These are phyloP conservation scores for Pollimyrus isidori DNA, from an alignment of 2,113 vertebrate species.

Conservation along the genomic window DNA sequence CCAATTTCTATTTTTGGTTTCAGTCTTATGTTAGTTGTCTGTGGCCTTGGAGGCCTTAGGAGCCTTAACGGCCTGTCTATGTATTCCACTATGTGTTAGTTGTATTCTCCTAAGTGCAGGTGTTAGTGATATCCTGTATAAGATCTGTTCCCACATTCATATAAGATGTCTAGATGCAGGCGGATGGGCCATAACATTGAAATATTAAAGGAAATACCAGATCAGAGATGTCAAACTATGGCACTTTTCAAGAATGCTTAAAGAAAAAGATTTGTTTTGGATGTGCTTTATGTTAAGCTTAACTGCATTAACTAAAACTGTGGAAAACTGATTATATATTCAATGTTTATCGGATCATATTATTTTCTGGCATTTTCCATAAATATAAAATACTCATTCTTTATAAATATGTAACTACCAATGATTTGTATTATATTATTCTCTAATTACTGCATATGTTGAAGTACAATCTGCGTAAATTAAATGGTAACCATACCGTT, in stretches of 20 bases:
- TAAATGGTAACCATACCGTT: slow-evolving; percentile 29
- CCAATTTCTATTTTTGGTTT: too few relatives aligned
- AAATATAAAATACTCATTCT: neutral
- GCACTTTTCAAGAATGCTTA: neutral
- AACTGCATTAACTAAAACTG: neutral
- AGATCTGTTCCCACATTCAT: neutral
- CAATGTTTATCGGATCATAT: neutral
- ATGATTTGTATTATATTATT: neutral
- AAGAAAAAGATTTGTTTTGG: neutral
- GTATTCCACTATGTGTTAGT: too few relatives aligned
- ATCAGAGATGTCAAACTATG: neutral
- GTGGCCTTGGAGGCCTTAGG: too few relatives aligned
- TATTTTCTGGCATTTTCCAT: neutral
- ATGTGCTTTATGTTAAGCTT: neutral
- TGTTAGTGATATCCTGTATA: too few relatives aligned
- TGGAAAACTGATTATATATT: neutral
- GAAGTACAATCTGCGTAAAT: neutral
- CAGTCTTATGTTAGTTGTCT: too few relatives aligned
- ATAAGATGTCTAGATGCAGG: neutral
- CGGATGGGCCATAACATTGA: neutral
- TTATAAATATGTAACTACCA: neutral
- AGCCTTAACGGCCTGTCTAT: too few relatives aligned
- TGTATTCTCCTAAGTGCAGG: too few relatives aligned
- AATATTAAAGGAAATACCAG: neutral
- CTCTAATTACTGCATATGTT: neutral